Evolutionary conservation across 2,888 invertebrate species (phyloP), one percentile per base, ranked within the genome.

Genomic region (Coecobrya sp.): DNA sequence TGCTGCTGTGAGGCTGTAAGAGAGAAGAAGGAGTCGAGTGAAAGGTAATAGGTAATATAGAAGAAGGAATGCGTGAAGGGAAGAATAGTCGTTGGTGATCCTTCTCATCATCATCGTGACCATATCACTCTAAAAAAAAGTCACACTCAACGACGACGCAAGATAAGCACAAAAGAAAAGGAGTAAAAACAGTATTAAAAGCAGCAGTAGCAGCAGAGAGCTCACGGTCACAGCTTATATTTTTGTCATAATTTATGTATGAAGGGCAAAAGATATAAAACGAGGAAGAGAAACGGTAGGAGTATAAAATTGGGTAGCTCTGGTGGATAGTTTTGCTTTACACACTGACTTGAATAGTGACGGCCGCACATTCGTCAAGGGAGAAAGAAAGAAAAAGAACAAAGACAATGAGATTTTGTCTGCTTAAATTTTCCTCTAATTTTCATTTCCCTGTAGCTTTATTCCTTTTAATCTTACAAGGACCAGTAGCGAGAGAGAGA

Each of bases 221-320:
- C 73, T 45, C 42, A 73, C 70, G 2, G 11, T 36, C 8, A 49
- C 16, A 55, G 55, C 55, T 13, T 55, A 55, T 49, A 49, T 42
- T 45, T 52, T 88, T 81, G 68, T 36, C 89, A 89, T 89, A 89
- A 89, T 89, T 89, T 89, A 89, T 89, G 89, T 73, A 89, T 89
- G 89, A 89, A 89, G 89, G 89, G 73, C 89, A 89, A 84, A 36
- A 84, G 84, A 70, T 82, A 62, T 84, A 82, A 89, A 84, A 86
- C 55, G 59, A 59, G 8, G 22, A 70, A 27, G 62, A 19, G 36
- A 42, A 19, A 49, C 81, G 68, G 81, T n/a, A 88, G 68, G 19
- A 73, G 73, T n/a, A 19, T 45, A 73, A 73, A 73, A 73, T 73
- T 73, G 73, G 73, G 45, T 73, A 73, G 73, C 10, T n/a, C n/a